These are phyloP conservation scores for Sylvia atricapilla DNA, from an alignment of 2,113 vertebrate species.

Conservation along the genomic window DNA sequence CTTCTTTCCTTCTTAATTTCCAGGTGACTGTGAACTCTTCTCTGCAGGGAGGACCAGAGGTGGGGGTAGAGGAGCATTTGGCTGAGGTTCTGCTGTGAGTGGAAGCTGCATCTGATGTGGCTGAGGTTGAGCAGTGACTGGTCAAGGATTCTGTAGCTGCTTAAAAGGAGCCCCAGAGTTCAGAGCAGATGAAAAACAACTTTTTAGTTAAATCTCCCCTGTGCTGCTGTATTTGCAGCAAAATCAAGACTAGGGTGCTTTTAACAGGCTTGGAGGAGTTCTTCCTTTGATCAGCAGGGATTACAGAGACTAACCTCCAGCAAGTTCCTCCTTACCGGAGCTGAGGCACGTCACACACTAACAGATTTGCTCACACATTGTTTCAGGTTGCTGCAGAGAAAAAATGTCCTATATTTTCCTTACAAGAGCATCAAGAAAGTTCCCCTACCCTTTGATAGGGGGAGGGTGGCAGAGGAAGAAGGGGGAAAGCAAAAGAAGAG, in stretches of 20 bases:
- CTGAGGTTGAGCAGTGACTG: background rate
- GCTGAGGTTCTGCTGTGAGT: background rate
- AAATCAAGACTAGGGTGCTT: background rate
- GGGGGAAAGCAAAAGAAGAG: background rate
- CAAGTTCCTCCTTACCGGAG: background rate
- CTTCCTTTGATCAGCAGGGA: background rate
- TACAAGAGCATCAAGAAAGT: background rate
- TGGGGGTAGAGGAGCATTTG: background rate
- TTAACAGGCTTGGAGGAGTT: background rate
- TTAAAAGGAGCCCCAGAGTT: background rate
- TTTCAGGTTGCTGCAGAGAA: conserved; percentile 1
- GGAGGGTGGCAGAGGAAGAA: background rate
- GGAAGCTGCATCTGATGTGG: background rate
- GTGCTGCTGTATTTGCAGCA: background rate
- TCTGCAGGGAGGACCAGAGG: background rate
- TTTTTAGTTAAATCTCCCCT: background rate
- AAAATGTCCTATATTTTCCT: background rate
- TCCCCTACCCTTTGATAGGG: background rate
- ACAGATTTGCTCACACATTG: background rate
- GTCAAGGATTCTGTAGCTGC: accelerated
- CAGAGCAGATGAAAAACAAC: background rate
- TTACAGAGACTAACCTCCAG: background rate
- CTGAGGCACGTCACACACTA: background rate
- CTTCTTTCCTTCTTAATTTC: background rate
- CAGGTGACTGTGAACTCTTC: background rate